These are phyloP conservation scores for Cladorhizidae sp. DNA, from an alignment of 37 sponge, comb jelly and placozoan species.

Conservation along the genomic window DNA sequence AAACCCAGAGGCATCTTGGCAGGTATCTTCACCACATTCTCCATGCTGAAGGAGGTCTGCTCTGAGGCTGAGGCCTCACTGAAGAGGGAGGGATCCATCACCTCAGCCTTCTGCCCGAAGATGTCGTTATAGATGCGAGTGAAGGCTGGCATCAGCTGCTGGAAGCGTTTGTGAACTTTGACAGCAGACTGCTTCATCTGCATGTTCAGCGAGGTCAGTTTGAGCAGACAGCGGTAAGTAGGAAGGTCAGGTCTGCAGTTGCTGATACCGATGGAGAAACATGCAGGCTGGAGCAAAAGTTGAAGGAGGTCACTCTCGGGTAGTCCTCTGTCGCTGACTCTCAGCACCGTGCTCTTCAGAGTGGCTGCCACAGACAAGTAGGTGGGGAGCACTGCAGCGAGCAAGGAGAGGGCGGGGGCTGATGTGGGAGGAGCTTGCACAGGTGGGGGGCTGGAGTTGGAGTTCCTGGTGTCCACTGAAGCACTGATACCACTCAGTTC, in stretches of 20 bases:
- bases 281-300: constrained; percentile 8
- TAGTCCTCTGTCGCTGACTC: constrained; percentile 23
- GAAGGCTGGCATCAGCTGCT: constrained; percentile 61
- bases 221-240: constrained; percentile 52
- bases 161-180: constrained; percentile 53
- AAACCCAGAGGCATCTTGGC: constrained; percentile 49
- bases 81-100: background rate
- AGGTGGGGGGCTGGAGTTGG: background rate
- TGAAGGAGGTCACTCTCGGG: constrained; percentile 38
- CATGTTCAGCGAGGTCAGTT: constrained; percentile 14
- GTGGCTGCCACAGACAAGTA: constrained; percentile 56
- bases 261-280: constrained; percentile 20
- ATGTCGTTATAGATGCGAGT: constrained; percentile 64
- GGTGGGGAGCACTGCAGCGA: constrained; percentile 12
- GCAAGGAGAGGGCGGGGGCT: background rate
- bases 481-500: constrained; percentile 34
- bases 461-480: constrained; percentile 42
- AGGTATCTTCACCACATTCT: constrained; percentile 41
- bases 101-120: background rate
- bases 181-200: constrained; percentile 73
- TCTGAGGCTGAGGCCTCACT: background rate
- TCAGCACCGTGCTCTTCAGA: constrained; percentile 11
- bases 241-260: constrained; percentile 9
- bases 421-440: background rate
- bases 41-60: background rate